Evolutionary conservation across 2,797 vertebrate species (phyloP), one percentile per base, ranked within the genome.

Genomic region (Pygocentrus nattereri): DNA sequence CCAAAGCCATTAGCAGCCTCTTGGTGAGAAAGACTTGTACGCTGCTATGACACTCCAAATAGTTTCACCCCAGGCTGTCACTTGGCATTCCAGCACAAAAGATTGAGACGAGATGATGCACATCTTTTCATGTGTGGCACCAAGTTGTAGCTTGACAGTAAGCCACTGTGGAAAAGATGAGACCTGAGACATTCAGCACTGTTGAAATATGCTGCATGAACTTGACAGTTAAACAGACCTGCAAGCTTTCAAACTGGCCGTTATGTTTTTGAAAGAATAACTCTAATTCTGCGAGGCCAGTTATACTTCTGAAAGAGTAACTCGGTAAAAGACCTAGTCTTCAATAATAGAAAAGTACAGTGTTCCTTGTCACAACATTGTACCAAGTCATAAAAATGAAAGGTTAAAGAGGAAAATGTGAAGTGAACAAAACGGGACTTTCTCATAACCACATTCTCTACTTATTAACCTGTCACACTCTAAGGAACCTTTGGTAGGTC

Each of bases 1-100:
- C 19, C 47, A 78, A 38, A 68, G 25, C 15, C n/a, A 52, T 92
- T 86, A 92, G 91, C 74, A 30, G 18, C 44, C 19, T 44, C 65
- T n/a, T 47, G 2, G 25, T 15, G 6, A 70, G 44, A 44, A 23
- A 70, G 25, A 52, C 23, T 8, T 52, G 7, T 50, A 19, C 15
- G 23, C 41, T 49, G n/a, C 21, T 25, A 5, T 23, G 11, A 69
- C 44, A 13, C 5, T 52, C 69, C 16, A 21, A 71, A 71, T 19
- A 71, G 44, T 19, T 30, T 31, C 68, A 50, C 68, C 5, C 21
- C 1, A 68, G 41, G 65, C 65, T 38, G 16, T 7, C 30, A 38
- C 62, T 10, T 49, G 41, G 27, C 18, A 11, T 38, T 38, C 11
- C 5, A n/a, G 30, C 25, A 30, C 15, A 31, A 10, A 18, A 16